Conservation (phyloP, 2,797 vertebrate species). For the Enteromius radiatus region DNA sequence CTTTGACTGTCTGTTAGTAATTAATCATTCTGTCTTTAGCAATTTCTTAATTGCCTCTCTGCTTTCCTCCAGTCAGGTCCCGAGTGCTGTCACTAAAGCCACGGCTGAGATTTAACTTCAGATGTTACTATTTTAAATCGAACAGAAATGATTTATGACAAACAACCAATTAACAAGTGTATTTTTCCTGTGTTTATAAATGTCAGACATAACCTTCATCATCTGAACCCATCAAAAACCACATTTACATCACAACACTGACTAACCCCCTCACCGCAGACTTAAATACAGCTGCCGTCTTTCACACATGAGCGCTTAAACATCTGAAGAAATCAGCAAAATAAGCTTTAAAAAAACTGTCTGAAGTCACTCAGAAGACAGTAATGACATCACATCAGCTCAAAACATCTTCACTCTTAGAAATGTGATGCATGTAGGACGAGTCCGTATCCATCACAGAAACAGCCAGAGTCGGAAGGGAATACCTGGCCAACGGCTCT, state of each 20-base stretch:
- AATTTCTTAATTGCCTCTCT: background rate
- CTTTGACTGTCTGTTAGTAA: background rate
- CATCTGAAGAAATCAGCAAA: background rate
- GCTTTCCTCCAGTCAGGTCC: background rate
- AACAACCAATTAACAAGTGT: background rate
- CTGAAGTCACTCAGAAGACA: background rate
- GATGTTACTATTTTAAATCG: background rate
- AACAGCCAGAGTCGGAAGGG: slow-evolving; percentile 20
- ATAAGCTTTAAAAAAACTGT: background rate
- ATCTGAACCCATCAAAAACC: background rate
- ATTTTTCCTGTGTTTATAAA: background rate
- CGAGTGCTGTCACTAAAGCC: background rate
- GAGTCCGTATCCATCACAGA: slow-evolving; percentile 10
- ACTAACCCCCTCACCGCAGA: background rate
- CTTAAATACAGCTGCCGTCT: background rate
- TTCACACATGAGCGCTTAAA: background rate
- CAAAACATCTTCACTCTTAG: slow-evolving; percentile 15
- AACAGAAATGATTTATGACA: background rate
- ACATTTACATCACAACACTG: background rate
- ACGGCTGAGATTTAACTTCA: background rate
- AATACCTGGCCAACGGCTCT: slow-evolving; percentile 9
- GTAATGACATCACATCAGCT: slow-evolving; percentile 31
- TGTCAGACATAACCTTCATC: background rate
- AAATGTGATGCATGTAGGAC: background rate
- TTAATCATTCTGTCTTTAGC: background rate